Evolutionary conservation across 2,797 vertebrate species (phyloP), one percentile per base, ranked within the genome.

Genomic region (Pangasius macronema): DNA sequence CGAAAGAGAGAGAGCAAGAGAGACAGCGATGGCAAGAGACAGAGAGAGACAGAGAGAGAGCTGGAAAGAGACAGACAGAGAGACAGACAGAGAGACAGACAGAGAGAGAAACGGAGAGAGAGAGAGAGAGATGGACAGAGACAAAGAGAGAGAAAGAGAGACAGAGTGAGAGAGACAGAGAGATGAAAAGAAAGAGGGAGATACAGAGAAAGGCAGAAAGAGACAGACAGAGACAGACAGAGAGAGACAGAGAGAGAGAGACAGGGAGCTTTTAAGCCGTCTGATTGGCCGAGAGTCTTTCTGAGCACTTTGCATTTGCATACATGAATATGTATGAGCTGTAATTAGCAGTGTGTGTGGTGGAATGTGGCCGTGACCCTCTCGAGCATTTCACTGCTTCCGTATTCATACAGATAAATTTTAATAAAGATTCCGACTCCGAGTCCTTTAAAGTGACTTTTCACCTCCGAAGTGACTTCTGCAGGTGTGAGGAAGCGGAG

Each of bases 301-400:
- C 75, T 53, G 51, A 53, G 75, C 75, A 49, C 13, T 30, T 53
- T 53, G 8, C 18, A 77, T 77, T 77, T 77, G 49, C 46, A 53
- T 53, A 30, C 7, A 77, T 77, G 42, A 53, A 77, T 77, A 77
- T 77, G 53, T n/a, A 77, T 30, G 51, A 53, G 51, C 24, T 77
- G 49, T 77, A 77, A 49, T 49, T 77, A 77, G 42, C n/a, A 53
- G 16, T 77, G 75, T 77, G 46, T 27, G 27, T 77, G 33, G 30
- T 53, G 42, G 42, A 53, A 53, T 20, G n/a, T 49, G 24, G 75
- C 30, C 9, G 27, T 77, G 75, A 77, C 42, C 27, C 14, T 49
- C 46, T 53, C 68, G 2, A 77, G 75, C 75, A 16, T 27, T 53
- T 77, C 75, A 42, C 68, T 72, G 68, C 68, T 42, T 42, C 68